These are phyloP conservation scores for Clavelina lepadiformis DNA, from an alignment of 23 tunicate species.

Conservation along the genomic window DNA sequence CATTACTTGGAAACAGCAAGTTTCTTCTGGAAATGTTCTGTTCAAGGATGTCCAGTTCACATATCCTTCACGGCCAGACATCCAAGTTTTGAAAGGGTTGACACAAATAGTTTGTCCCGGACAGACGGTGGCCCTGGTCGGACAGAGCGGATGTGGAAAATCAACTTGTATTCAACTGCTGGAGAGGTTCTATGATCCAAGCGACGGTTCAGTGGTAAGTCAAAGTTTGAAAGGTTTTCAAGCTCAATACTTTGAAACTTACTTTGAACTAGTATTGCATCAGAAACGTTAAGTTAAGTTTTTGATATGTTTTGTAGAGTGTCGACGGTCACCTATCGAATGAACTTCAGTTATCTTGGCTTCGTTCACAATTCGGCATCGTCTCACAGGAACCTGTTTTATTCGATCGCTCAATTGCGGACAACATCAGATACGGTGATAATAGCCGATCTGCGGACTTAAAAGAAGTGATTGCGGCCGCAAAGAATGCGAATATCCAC, in stretches of 20 bases:
- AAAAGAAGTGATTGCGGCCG: conserved; percentile 61
- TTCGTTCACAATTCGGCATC: conserved; percentile 72
- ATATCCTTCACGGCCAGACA: conserved; percentile 85
- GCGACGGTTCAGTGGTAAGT: conserved; percentile 71
- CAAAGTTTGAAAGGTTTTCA: background rate
- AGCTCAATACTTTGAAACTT: background rate
- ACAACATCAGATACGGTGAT: conserved; percentile 78
- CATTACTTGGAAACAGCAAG: background rate
- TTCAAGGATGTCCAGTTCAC: conserved; percentile 30
- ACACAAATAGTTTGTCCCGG: conserved; percentile 44
- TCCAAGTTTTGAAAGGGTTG: conserved; percentile 50
- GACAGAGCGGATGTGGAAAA: conserved; percentile 89
- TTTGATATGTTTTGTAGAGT: conserved; percentile 7
- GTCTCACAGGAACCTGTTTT: conserved; percentile 89
- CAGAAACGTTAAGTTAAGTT: background rate
- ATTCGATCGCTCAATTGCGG: conserved; percentile 73
- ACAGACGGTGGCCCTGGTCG: conserved; percentile 77
- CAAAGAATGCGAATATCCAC: conserved; percentile 78
- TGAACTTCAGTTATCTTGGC: conserved; percentile 47
- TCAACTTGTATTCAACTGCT: conserved; percentile 87
- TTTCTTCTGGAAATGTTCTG: conserved; percentile 17
- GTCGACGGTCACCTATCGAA: conserved; percentile 35
- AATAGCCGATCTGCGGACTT: conserved; percentile 37
- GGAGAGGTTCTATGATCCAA: conserved; percentile 77
- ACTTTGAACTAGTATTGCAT: background rate